Evolutionary conservation across 2,888 invertebrate genomes (phyloP).

Genomic region (Thereva nobilitata): DNA sequence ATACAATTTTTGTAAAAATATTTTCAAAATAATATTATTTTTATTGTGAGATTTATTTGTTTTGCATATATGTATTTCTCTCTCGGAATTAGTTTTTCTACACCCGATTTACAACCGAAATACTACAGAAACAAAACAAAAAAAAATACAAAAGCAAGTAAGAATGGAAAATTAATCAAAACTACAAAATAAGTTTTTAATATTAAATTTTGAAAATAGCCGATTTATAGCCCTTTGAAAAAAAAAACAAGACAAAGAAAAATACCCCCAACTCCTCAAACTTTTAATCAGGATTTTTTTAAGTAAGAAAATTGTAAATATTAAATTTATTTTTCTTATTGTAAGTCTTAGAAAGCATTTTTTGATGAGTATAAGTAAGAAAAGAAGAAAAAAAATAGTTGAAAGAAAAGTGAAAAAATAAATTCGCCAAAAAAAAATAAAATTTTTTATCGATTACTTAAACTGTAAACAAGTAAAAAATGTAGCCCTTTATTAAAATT

Average conservation of each 20-base stretch:
- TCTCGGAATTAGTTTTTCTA: no score
- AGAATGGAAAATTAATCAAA: no score
- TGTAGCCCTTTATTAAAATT: slow-evolving; percentile 3
- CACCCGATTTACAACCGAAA: no score
- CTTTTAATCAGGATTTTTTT: neutral
- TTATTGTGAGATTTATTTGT: no score
- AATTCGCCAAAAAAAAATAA: slow-evolving; percentile 29
- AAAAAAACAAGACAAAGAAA: slow-evolving; percentile 8
- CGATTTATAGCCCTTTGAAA: neutral
- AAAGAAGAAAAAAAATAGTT: neutral
- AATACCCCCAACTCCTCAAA: neutral
- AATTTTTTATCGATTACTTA: slow-evolving; percentile 8
- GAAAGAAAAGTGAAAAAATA: neutral
- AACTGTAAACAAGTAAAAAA: slow-evolving; percentile 1
- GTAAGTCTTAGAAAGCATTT: neutral
- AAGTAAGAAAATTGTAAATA: slow-evolving; percentile 28
- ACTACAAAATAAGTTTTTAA: no score
- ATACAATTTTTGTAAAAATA: slow-evolving; percentile 27
- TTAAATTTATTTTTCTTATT: slow-evolving; percentile 31
- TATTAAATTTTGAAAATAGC: no score
- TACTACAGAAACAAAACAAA: no score
- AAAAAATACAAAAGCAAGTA: no score
- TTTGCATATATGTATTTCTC: no score
- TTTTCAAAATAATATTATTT: slow-evolving; percentile 15
- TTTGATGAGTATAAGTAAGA: neutral